phyloP scores from a whole-genome alignment of 1,140 invertebrate genomes.

The Drosophila funebris region DNA sequence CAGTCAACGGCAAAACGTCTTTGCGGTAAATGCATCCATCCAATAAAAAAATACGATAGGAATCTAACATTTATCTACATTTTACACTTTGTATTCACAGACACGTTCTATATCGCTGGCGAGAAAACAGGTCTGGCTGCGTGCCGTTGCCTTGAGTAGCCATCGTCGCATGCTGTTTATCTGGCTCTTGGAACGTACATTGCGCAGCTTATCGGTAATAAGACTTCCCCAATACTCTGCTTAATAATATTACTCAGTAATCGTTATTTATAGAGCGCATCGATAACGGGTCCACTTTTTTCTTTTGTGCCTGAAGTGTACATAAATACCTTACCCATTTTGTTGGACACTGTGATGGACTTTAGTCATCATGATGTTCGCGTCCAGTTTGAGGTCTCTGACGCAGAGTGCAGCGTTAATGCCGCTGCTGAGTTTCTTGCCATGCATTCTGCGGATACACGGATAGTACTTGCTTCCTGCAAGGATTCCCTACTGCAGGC shows the following conservation, averaged over 20 bases:
- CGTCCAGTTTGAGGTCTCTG: slow-evolving; percentile 66
- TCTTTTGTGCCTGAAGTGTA: slow-evolving; percentile 93
- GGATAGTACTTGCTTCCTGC: slow-evolving; percentile 90
- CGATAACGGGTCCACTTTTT: slow-evolving; percentile 88
- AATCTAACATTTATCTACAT: not conserved
- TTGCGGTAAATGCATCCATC: slow-evolving; percentile 67
- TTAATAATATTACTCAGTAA: too few relatives aligned
- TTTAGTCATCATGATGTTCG: slow-evolving; percentile 83
- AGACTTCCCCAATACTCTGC: too few relatives aligned
- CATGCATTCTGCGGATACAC: slow-evolving; percentile 89
- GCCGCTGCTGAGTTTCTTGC: slow-evolving; percentile 90
- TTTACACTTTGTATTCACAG: slow-evolving; percentile 31
- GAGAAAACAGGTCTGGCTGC: slow-evolving; percentile 80
- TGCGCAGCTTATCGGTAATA: slow-evolving; percentile 84
- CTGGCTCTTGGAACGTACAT: slow-evolving; percentile 87
- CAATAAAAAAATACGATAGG: not conserved
- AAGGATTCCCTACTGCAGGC: slow-evolving; percentile 91
- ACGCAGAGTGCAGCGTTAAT: slow-evolving; percentile 84
- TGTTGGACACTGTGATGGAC: slow-evolving; percentile 88
- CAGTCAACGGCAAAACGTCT: slow-evolving; percentile 79
- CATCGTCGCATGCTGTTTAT: slow-evolving; percentile 65
- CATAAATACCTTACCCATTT: slow-evolving; percentile 84
- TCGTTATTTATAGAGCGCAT: slow-evolving; percentile 78
- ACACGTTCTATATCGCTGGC: slow-evolving; percentile 79
- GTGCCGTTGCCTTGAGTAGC: slow-evolving; percentile 69